Conservation (phyloP, 2,113 vertebrate genomes). For the Picathartes gymnocephalus region DNA sequence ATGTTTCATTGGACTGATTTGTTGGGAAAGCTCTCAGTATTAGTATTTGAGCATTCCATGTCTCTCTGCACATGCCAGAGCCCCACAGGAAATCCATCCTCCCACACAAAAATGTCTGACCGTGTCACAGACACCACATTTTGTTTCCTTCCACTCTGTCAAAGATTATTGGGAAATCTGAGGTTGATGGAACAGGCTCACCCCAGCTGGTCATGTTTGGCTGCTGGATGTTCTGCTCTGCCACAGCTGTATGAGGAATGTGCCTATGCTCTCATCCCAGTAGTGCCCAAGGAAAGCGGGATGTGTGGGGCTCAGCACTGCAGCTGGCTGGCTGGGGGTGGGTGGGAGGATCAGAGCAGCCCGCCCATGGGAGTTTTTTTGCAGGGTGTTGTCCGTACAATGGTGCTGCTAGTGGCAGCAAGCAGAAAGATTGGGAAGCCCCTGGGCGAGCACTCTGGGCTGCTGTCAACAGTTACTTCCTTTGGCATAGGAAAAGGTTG, state of each 20-base stretch:
- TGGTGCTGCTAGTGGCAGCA: background rate
- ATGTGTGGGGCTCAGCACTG: background rate
- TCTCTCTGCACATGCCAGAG: background rate
- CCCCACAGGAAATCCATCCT: background rate
- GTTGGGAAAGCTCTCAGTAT: background rate
- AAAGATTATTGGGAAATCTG: background rate
- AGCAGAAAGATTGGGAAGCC: background rate
- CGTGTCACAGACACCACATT: background rate
- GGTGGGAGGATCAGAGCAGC: background rate
- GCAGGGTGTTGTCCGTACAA: background rate
- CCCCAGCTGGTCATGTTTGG: rapidly evolving
- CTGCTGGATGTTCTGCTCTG: background rate
- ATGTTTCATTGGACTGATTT: background rate
- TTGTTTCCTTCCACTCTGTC: background rate
- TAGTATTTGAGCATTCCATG: background rate
- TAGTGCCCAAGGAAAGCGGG: background rate
- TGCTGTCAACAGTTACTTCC: background rate
- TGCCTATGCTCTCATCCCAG: background rate
- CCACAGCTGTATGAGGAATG: rapidly evolving
- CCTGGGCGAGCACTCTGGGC: background rate
- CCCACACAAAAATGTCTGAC: background rate
- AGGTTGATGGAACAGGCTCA: background rate
- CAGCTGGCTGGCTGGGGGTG: background rate
- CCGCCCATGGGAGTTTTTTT: background rate
- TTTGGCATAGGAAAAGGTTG: background rate